Evolutionary conservation across 2,888 invertebrate species (phyloP), one percentile per base, ranked within the genome.

Genomic region (Hemaris fuciformis): DNA sequence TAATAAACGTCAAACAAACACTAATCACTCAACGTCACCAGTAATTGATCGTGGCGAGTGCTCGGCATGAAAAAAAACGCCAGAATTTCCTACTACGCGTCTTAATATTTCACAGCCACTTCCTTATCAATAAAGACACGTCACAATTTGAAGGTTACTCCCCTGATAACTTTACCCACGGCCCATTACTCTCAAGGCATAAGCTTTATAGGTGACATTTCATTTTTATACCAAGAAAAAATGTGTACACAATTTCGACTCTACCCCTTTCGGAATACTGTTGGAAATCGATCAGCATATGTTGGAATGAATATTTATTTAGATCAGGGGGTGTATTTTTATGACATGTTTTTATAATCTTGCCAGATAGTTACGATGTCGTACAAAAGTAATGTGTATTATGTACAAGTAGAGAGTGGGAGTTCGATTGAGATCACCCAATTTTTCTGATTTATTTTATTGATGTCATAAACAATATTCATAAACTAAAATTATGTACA

Each of bases 301-400:
- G 25, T 18, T 57, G 62, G 59, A 60, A 72, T 75, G 73, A 77
- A 77, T 81, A 77, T 81, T 80, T 79, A 79, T 76, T 75, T 71
- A 71, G 71, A 76, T 81, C 75, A 73, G 64, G 65, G 67, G 70
- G 71, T 74, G 70, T 74, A 73, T 76, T 83, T 83, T 85, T 82
- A 83, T 71, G 75, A 66, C 74, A 76, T 83, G 81, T 82, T 85
- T 85, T 85, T 85, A 83, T 84, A 85, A 85, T 85, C 85, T 80
- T 67, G 70, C 69, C 67, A 69, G 71, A 76, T 76, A 70, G 76
- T 78, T 75, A 77, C 70, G 79, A 73, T 71, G 73, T 74, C 66
- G 65, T 69, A 72, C 34, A 20, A 46, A 27, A 25, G 23, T 60
- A 53, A 60, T 60, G 46, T 59, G 31, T 53, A 22, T 46, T 23